Evolutionary conservation across 2,113 vertebrate genomes (phyloP).

Genomic region (Microtus ochrogaster): DNA sequence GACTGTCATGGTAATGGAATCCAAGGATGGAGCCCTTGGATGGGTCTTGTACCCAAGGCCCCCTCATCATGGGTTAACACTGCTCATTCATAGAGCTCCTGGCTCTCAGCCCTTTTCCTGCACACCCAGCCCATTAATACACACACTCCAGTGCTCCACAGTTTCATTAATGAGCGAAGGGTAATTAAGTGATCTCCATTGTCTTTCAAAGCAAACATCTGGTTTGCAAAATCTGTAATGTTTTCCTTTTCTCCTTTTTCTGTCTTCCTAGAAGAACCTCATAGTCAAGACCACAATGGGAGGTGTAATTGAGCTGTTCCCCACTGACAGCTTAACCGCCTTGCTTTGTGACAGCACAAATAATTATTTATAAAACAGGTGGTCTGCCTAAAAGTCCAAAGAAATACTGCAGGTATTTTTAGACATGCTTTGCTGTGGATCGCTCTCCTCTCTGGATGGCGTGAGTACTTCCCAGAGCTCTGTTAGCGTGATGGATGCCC

Average conservation of each 20-base stretch:
- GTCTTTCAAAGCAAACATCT: conserved; percentile 72
- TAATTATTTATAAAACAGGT: conserved; percentile 71
- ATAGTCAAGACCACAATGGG: conserved; percentile 49
- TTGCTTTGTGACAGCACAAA: conserved; percentile 68
- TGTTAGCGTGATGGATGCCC: neutral
- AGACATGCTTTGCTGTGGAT: neutral
- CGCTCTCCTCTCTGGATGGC: neutral
- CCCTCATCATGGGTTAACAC: neutral
- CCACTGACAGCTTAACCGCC: conserved; percentile 61
- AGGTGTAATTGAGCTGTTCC: conserved; percentile 58
- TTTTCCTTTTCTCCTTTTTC: neutral
- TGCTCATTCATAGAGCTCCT: neutral
- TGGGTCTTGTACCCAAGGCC: neutral
- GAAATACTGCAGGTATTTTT: conserved; percentile 70
- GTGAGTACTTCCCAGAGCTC: neutral
- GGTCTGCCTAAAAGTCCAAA: conserved; percentile 46
- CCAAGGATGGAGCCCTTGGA: neutral
- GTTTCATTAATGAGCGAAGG: conserved; percentile 55
- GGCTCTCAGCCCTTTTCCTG: neutral
- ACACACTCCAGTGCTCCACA: neutral
- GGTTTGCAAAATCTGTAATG: conserved; percentile 52
- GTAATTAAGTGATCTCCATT: conserved; percentile 53
- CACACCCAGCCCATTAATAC: neutral
- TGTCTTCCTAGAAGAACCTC: conserved; percentile 56
- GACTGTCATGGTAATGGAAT: neutral